Percentiles rank a stretch among this genome's conserved stretches.
These are phyloP conservation scores for Cheirogaleus medius DNA, from an alignment of 2,113 vertebrate species.

Conservation along the genomic window DNA sequence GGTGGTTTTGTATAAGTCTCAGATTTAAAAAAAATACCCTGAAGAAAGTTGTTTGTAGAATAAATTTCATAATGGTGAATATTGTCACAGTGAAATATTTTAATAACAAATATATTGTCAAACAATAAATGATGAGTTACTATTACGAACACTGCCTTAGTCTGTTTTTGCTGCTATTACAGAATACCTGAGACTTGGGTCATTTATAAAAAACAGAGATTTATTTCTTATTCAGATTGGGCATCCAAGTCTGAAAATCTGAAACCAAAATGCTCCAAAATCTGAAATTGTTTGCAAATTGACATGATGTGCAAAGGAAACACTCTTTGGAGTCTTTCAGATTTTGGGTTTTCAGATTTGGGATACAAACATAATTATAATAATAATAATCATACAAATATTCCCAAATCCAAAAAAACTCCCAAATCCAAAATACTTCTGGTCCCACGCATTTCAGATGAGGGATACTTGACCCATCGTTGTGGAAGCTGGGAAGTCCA, in stretches of 20 bases:
- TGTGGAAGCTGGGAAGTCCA: not conserved
- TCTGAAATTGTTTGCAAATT: not conserved
- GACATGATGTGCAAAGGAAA: not conserved
- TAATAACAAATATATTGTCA: slow-evolving; percentile 1
- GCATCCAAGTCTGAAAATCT: not conserved
- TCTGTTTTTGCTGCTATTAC: not conserved
- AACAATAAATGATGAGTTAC: not conserved
- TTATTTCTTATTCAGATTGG: not conserved
- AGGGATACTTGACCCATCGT: not conserved
- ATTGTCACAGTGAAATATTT: slow-evolving; percentile 30
- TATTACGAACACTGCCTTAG: not conserved
- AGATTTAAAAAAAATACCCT: slow-evolving; percentile 26
- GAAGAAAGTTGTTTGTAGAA: slow-evolving; percentile 51
- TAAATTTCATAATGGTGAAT: not conserved
- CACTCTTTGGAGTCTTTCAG: not conserved
- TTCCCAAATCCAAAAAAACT: not conserved
- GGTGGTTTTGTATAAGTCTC: slow-evolving; percentile 49
- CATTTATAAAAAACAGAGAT: not conserved
- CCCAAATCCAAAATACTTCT: not conserved
- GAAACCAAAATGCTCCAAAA: not conserved
- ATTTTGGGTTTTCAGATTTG: not conserved
- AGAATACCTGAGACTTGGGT: not conserved
- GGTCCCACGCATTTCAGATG: not conserved
- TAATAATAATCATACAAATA: not conserved
- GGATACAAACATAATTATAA: not conserved